These are phyloP conservation scores for Mormyrus iriodes DNA, from an alignment of 2,113 vertebrate species.

Conservation along the genomic window DNA sequence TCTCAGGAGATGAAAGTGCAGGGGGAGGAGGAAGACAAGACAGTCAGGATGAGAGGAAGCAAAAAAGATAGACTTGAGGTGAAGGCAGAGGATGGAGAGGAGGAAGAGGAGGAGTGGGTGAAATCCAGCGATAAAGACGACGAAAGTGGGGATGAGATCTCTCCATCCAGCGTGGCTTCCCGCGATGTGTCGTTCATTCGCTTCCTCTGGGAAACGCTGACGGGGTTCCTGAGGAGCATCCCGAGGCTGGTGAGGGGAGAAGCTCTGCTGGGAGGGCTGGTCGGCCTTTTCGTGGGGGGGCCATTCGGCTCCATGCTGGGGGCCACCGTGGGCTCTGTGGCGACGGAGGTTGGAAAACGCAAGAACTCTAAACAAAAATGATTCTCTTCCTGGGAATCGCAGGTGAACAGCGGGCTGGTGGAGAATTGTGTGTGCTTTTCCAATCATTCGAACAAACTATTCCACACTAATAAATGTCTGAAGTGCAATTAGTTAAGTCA, in stretches of 20 bases:
- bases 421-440: not conserved
- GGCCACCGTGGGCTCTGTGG: conserved; percentile 61
- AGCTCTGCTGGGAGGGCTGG: conserved; percentile 56
- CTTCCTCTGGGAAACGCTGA: conserved; percentile 52
- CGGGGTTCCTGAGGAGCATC: conserved; percentile 44
- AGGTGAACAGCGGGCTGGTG: not conserved
- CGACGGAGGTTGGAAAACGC: conserved; percentile 57
- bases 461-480: not conserved
- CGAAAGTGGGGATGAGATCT: conserved; percentile 35
- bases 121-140: conserved; percentile 44
- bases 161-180: conserved; percentile 12
- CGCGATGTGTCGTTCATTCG: conserved; percentile 29
- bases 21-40: conserved; percentile 38
- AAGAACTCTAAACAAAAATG: conserved; percentile 42
- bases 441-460: not conserved
- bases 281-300: conserved; percentile 62
- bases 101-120: conserved; percentile 36
- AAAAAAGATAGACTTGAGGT: not conserved
- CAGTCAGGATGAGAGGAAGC: conserved; percentile 25
- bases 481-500: not conserved
- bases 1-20: conserved; percentile 38
- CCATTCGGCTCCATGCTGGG: conserved; percentile 52
- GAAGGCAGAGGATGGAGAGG: not conserved
- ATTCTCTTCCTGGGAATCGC: not conserved
- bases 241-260: conserved; percentile 48